Percentiles rank a stretch among this genome's conserved stretches.
Conservation (phyloP, 2,113 vertebrate genomes). For the Prunella himalayana region DNA sequence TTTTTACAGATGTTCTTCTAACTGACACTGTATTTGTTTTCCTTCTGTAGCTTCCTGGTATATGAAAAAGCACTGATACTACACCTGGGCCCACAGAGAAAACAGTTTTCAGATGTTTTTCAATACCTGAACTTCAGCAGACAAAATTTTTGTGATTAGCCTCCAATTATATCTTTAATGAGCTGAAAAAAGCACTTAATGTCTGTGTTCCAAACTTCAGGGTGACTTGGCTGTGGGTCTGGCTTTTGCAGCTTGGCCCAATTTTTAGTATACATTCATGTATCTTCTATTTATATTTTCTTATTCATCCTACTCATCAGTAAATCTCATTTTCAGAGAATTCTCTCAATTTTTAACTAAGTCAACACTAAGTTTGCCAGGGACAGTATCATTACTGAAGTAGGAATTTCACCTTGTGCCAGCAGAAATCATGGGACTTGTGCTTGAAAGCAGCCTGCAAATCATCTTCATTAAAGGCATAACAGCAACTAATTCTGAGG, state of each 20-base stretch:
- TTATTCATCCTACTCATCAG: constrained; percentile 21
- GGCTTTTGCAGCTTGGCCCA: neutral
- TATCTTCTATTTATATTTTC: constrained; percentile 26
- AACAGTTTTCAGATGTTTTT: neutral
- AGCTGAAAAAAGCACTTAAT: neutral
- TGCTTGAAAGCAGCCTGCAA: neutral
- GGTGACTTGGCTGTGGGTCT: neutral
- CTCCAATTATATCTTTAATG: neutral
- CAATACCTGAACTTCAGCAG: neutral
- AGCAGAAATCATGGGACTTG: constrained; percentile 23
- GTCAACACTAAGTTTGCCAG: constrained; percentile 23
- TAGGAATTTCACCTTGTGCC: constrained; percentile 44
- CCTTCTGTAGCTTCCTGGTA: neutral
- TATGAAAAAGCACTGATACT: neutral
- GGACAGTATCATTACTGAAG: constrained; percentile 12
- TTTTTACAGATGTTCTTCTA: neutral
- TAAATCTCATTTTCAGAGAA: constrained; percentile 35
- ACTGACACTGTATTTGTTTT: neutral
- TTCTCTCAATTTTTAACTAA: constrained; percentile 12
- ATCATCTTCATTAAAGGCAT: neutral
- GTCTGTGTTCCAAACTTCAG: neutral
- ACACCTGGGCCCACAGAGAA: neutral
- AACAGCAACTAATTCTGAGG: neutral
- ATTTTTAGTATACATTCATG: neutral
- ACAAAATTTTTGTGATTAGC: neutral